Evolutionary conservation across 2,888 invertebrate genomes (phyloP), one percentile per base, ranked within the genome.

Genomic region (Agrotis puta): DNA sequence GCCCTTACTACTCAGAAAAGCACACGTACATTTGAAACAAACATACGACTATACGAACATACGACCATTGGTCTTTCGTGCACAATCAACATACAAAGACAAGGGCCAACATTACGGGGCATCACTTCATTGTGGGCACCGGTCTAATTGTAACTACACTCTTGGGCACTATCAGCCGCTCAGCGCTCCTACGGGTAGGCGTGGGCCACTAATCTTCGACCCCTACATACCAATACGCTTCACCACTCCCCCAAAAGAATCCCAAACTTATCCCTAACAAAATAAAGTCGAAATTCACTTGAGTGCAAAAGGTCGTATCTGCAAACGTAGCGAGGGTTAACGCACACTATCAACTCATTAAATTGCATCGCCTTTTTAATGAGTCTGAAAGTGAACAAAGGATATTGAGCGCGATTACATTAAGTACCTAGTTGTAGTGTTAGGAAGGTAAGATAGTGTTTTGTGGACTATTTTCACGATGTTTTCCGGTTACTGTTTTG

Each of bases 301-400:
- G 83, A 33, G 43, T 20, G 50, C 18, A 66, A 62, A 50, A 54
- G 74, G 76, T 81, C 87, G 90, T 94, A 94, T 95, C 94, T 94
- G 95, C 94, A 93, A 95, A 95, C 94, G 93, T 92, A 92, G 94
- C 94, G 94, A 93, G 95, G 95, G 95, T 94, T 93, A 95, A 95
- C 96, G 94, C 95, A 95, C 96, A 96, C 96, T 95, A 96, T 95
- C 96, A 95, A 95, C 94, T 95, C 95, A 95, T 96, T 96, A 96
- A 96, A 96, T 96, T 96, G 96, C 96, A 96, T 96, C 95, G 95
- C 95, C 94, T 95, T 96, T 96, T 96, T 96, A 96, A 96, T 96
- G 96, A 96, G 95, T 95, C 96, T 95, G 96, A 95, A 95, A 95
- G 95, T 95, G 95, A 96, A 96, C 95, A 96, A 96, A 96, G 95